Percentiles rank a stretch among this genome's conserved stretches.
These are phyloP conservation scores for Dreissena polymorpha DNA, from an alignment of 1,140 invertebrate species.

Conservation along the genomic window DNA sequence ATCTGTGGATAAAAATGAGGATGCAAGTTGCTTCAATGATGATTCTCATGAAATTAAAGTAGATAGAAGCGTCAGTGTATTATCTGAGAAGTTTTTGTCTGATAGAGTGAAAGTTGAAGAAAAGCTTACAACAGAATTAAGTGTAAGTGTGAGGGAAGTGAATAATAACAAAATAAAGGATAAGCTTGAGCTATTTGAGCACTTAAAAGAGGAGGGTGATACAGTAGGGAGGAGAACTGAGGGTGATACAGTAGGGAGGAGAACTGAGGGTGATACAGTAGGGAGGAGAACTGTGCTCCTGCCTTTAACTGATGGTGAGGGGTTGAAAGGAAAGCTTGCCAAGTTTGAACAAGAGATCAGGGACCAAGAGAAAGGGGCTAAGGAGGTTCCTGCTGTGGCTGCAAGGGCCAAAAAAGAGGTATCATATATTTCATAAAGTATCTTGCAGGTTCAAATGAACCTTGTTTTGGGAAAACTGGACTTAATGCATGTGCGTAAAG, in stretches of 20 bases:
- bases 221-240: background rate
- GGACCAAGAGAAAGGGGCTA: slow-evolving; percentile 21
- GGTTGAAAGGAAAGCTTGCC: slow-evolving; percentile 37
- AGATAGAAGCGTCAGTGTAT: too few species aligned
- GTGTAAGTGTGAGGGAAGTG: slow-evolving; percentile 8
- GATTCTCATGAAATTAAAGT: slow-evolving; percentile 2
- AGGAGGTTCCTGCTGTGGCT: background rate
- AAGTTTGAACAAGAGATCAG: slow-evolving; percentile 53
- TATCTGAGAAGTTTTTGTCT: too few species aligned
- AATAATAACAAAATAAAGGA: slow-evolving; percentile 48
- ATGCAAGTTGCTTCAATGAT: slow-evolving; percentile 10
- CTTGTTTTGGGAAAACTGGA: too few species aligned
- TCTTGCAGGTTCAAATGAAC: too few species aligned
- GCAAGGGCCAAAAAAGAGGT: background rate
- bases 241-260: slow-evolving; percentile 14
- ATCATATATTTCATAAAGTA: background rate
- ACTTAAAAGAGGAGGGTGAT: slow-evolving; percentile 43
- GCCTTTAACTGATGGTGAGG: slow-evolving; percentile 17
- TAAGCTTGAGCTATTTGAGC: slow-evolving; percentile 51
- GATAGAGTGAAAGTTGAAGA: too few species aligned
- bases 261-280: slow-evolving; percentile 22
- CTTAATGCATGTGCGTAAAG: too few species aligned
- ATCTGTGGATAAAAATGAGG: slow-evolving; percentile 27
- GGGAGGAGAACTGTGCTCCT: slow-evolving; percentile 2
- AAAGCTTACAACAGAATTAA: background rate